Percentiles rank a stretch among this genome's conserved stretches.
Conservation (phyloP, 53 echinoderm and acorn worm genomes). For the Paracentrotus lividus region DNA sequence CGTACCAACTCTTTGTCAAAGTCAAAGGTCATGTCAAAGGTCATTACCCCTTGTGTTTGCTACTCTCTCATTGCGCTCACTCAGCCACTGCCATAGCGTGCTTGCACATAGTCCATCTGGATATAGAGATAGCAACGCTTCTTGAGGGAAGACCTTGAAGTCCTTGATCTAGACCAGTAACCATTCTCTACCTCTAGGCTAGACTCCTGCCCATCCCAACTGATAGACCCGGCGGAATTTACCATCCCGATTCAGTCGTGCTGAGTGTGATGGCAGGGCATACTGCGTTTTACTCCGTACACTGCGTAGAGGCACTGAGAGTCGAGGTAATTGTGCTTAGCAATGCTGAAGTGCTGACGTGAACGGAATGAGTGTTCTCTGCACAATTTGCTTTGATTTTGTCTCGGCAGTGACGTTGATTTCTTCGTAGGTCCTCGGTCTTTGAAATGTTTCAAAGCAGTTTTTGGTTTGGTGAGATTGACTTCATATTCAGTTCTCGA, state of each 20-base stretch:
- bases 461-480: not conserved
- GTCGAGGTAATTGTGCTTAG: not conserved
- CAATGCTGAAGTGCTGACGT: not conserved
- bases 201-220: constrained; percentile 64
- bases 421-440: not conserved
- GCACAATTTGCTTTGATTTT: not conserved
- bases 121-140: constrained; percentile 72
- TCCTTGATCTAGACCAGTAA: not conserved
- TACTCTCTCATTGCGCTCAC: constrained; percentile 64
- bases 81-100: constrained; percentile 78
- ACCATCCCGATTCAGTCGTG: not conserved
- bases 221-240: constrained; percentile 7
- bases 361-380: not conserved
- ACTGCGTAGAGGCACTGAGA: constrained; percentile 1
- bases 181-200: not conserved
- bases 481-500: not conserved
- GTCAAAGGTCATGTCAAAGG: too few species aligned
- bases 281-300: not conserved
- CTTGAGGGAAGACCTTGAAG: not conserved
- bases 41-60: not conserved
- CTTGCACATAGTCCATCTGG: constrained; percentile 88
- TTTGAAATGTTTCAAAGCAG: not conserved
- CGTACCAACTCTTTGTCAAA: too few species aligned
- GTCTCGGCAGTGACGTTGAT: constrained; percentile 9
- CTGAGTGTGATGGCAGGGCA: not conserved